phyloP scores from a whole-genome alignment of 1,140 invertebrate species.

The Mylabris phalerata region DNA sequence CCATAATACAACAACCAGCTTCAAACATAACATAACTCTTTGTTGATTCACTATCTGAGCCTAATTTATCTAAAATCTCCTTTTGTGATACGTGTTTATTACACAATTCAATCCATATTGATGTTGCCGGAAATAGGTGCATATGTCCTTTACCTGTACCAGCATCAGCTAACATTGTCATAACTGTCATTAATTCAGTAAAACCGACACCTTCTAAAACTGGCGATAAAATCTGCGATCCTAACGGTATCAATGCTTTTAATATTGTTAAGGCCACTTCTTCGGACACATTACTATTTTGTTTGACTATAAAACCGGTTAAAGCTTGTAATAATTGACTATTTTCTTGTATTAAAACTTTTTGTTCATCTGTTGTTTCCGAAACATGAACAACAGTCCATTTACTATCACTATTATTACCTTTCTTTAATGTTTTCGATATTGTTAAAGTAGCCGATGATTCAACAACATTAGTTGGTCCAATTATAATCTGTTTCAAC shows the following conservation, averaged over 20 bases:
- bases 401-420: constrained; percentile 15
- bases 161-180: constrained; percentile 77
- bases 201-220: constrained; percentile 66
- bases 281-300: constrained; percentile 57
- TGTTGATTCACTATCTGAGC: constrained; percentile 31
- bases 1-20: constrained; percentile 64
- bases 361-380: constrained; percentile 38
- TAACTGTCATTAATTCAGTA: constrained; percentile 73
- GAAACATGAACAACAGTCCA: constrained; percentile 18
- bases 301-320: constrained; percentile 67
- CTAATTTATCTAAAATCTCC: constrained; percentile 49
- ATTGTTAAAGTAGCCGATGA: constrained; percentile 37
- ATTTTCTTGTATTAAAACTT: constrained; percentile 56
- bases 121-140: constrained; percentile 66
- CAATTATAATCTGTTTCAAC: constrained; percentile 62
- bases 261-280: constrained; percentile 68
- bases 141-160: constrained; percentile 69
- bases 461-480: constrained; percentile 42
- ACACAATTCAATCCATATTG: constrained; percentile 72
- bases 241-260: constrained; percentile 68
- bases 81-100: constrained; percentile 53
- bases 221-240: constrained; percentile 57
- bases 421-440: constrained; percentile 7
- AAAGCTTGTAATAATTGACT: constrained; percentile 64
- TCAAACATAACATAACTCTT: constrained; percentile 55